A percentile compares a stretch with the other conserved stretches of the same genome.
phyloP scores from a whole-genome alignment of 2,113 vertebrate species.

The Gymnogyps californianus region DNA sequence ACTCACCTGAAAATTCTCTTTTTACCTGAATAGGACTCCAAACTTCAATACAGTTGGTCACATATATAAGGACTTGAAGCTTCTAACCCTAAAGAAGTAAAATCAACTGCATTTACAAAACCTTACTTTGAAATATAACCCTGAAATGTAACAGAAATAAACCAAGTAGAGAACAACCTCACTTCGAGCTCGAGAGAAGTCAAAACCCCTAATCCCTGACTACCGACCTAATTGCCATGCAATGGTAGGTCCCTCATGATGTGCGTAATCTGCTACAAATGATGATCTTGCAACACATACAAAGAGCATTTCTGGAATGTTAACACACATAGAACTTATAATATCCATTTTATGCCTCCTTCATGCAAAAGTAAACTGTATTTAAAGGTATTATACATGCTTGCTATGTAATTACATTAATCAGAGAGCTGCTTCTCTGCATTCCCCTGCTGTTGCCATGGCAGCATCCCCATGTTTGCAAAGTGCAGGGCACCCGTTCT shows the following conservation, averaged over 20 bases:
- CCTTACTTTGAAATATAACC: background rate
- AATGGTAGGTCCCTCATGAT: background rate
- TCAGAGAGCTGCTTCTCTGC: slow-evolving; percentile 67
- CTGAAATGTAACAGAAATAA: background rate
- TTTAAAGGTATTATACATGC: slow-evolving; percentile 70
- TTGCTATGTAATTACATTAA: slow-evolving; percentile 78
- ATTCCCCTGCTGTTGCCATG: slow-evolving; percentile 75
- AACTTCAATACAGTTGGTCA: background rate
- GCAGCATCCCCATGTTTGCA: slow-evolving; percentile 66
- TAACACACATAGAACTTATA: slow-evolving; percentile 42
- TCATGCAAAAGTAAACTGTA: slow-evolving; percentile 69
- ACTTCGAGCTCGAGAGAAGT: background rate
- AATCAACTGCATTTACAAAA: background rate
- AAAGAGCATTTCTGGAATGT: slow-evolving; percentile 52
- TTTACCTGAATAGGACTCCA: background rate
- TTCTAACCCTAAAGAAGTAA: background rate
- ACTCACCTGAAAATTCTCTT: background rate
- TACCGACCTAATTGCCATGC: background rate
- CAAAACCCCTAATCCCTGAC: background rate
- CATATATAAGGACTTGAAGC: background rate
- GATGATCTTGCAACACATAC: background rate
- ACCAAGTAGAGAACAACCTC: background rate
- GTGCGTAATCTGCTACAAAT: background rate
- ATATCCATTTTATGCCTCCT: slow-evolving; percentile 63
- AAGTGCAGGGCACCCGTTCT: slow-evolving; percentile 69